phyloP scores from a whole-genome alignment of 2,797 vertebrate genomes.

The Brachyalestes nurse region DNA sequence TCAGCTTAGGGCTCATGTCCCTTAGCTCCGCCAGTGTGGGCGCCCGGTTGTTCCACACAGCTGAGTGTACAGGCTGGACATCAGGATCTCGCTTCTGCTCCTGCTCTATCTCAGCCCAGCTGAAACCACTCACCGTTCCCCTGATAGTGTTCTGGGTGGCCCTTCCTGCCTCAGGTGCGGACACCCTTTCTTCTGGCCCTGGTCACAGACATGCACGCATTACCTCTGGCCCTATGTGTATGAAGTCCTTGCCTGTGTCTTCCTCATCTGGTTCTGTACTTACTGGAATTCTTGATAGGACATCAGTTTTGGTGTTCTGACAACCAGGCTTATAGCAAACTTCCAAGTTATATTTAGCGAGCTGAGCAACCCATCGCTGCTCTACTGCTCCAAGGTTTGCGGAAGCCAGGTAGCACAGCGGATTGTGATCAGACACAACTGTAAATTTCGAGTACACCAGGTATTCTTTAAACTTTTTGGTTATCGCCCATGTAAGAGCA shows the following conservation, averaged over 20 bases:
- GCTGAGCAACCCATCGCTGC: conserved; percentile 28
- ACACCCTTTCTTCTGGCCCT: not conserved
- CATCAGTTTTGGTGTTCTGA: conserved; percentile 22
- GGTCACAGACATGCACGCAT: conserved; percentile 41
- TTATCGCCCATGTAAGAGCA: conserved; percentile 15
- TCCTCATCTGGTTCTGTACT: not conserved
- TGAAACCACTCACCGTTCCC: not conserved
- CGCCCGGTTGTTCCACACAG: not conserved
- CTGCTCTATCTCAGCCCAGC: conserved; percentile 27
- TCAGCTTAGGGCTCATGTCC: not conserved
- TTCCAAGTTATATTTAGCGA: conserved; percentile 26
- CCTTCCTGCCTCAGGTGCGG: not conserved
- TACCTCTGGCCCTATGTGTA: not conserved
- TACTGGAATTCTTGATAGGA: conserved; percentile 2
- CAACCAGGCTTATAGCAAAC: conserved; percentile 1
- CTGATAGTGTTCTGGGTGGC: no score
- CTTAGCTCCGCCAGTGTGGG: not conserved
- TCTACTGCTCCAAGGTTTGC: conserved; percentile 23
- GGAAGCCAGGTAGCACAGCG: not conserved
- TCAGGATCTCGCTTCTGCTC: conserved; percentile 16
- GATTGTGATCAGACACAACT: conserved; percentile 8
- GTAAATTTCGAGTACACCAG: conserved; percentile 12
- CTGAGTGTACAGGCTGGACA: not conserved
- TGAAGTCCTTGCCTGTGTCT: conserved; percentile 22
- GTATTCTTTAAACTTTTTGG: conserved; percentile 10